These are phyloP conservation scores for Xestia c-nigrum DNA, from an alignment of 2,888 invertebrate genomes.

Conservation along the genomic window DNA sequence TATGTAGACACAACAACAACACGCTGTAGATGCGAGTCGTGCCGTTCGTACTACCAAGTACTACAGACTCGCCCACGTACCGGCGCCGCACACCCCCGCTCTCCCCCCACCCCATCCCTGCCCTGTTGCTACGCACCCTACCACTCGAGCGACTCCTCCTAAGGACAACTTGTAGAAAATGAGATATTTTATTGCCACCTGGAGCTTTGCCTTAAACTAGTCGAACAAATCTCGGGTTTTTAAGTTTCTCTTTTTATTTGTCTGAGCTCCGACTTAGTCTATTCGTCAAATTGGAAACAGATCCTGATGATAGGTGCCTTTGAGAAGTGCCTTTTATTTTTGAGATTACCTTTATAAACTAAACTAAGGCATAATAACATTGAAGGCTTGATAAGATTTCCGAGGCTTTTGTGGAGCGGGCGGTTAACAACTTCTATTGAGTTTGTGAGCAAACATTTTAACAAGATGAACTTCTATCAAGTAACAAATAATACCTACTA, in stretches of 20 bases:
- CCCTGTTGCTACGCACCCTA: conserved; percentile 82
- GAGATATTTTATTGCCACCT: conserved; percentile 67
- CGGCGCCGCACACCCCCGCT: conserved; percentile 69
- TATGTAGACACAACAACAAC: conserved; percentile 88
- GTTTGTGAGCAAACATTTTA: conserved; percentile 8
- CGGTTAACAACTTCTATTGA: conserved; percentile 8
- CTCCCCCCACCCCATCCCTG: conserved; percentile 64
- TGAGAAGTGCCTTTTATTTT: conserved; percentile 18
- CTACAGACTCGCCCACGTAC: conserved; percentile 90
- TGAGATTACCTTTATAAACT: conserved; percentile 19
- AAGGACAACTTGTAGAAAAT: conserved; percentile 75
- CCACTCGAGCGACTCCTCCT: conserved; percentile 69
- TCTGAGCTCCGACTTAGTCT: conserved; percentile 35
- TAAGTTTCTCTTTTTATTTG: conserved; percentile 43
- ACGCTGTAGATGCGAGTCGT: conserved; percentile 81
- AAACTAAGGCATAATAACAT: conserved; percentile 33
- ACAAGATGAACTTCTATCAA: conserved; percentile 7
- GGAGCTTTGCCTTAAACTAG: conserved; percentile 60
- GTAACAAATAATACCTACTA: not conserved
- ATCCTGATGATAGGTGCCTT: conserved; percentile 26
- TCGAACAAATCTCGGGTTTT: conserved; percentile 55
- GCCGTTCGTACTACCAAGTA: conserved; percentile 85
- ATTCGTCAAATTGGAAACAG: conserved; percentile 48
- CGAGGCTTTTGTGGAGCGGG: conserved; percentile 21
- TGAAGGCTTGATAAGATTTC: conserved; percentile 42